Percentiles rank a stretch among this genome's conserved stretches.
Evolutionary conservation across 2,113 vertebrate species (phyloP).

Genomic region (Cyphomyrus discorhynchus): DNA sequence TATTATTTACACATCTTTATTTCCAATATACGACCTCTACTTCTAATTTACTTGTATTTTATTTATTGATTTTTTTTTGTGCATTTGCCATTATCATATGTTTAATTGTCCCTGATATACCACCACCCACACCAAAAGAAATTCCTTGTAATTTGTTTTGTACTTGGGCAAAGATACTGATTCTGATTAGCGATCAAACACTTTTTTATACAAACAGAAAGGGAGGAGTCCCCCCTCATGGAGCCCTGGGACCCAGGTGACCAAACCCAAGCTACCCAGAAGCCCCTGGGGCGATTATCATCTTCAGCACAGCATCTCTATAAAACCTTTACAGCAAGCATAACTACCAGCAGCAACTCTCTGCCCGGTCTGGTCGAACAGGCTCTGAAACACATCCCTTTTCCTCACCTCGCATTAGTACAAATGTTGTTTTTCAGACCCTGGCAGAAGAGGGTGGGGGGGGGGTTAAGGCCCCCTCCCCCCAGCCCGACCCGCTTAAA

Average conservation of each 20-base stretch:
- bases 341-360: not conserved
- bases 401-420: not conserved
- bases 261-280: not conserved
- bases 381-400: conserved; percentile 20
- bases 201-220: not conserved
- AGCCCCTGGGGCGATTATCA: not conserved
- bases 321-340: not conserved
- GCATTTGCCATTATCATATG: not conserved
- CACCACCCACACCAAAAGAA: not conserved
- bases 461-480: not conserved
- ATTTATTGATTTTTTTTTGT: not conserved
- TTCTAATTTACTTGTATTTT: not conserved
- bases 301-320: not conserved
- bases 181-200: not conserved
- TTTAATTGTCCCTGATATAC: not conserved
- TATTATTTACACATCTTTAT: not conserved
- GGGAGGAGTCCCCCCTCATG: not conserved
- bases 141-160: not conserved
- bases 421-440: conserved; percentile 8
- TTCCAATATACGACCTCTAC: not conserved
- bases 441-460: not conserved
- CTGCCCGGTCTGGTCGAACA: not conserved
- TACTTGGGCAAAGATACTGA: not conserved
- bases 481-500: not conserved
- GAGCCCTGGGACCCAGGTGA: not conserved